These are phyloP conservation scores for Ganaspis sp. DNA, from an alignment of 1,140 invertebrate species.

Conservation along the genomic window DNA sequence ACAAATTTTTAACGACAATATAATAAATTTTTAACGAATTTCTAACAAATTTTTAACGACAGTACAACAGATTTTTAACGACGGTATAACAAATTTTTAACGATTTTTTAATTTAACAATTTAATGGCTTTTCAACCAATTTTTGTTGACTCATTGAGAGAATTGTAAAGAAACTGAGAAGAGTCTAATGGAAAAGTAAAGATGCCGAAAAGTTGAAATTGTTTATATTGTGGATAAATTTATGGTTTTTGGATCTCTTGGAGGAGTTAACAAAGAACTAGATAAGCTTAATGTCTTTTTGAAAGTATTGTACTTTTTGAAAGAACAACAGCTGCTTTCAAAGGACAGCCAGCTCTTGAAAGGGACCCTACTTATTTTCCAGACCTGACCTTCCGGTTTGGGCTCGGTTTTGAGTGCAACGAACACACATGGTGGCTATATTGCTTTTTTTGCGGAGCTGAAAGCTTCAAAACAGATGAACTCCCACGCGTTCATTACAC, in stretches of 20 bases:
- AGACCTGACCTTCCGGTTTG: constrained; percentile 22
- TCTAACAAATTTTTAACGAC: no score
- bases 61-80: no score
- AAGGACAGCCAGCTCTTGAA: constrained; percentile 7
- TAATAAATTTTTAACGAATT: no score
- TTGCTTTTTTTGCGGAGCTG: neutral
- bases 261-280: neutral
- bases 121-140: no score
- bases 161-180: no score
- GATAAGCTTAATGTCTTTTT: neutral
- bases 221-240: neutral
- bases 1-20: no score
- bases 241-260: neutral
- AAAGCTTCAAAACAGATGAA: constrained; percentile 18
- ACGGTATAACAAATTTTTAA: no score
- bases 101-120: no score
- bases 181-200: no score
- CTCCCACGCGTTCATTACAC: constrained; percentile 6
- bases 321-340: neutral
- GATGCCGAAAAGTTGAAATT: no score
- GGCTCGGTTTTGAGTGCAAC: constrained; percentile 25
- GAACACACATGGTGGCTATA: constrained; percentile 16
- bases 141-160: no score
- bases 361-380: constrained; percentile 3
- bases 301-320: constrained; percentile 21